A percentile compares a stretch with the other conserved stretches of the same genome.
Evolutionary conservation across 2,888 invertebrate genomes (phyloP).

Genomic region (Laspeyria flexula): DNA sequence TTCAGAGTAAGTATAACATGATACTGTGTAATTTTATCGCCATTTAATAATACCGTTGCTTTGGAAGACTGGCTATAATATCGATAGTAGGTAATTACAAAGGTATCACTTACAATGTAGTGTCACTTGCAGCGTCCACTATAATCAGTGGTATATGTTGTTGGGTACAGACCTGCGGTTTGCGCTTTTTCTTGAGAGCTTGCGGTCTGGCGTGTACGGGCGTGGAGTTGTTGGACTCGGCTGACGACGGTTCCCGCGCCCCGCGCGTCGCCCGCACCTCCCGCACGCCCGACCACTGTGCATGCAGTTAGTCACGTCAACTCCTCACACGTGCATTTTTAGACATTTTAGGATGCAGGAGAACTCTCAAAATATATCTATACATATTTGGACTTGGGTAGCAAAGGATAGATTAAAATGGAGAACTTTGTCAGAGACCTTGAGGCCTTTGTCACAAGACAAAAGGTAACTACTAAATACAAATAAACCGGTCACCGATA

Average conservation of each 20-base stretch:
- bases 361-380: too few relatives aligned
- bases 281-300: slow-evolving; percentile 32
- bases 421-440: too few relatives aligned
- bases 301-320: slow-evolving; percentile 2
- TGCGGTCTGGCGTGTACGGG: slow-evolving; percentile 82
- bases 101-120: neutral
- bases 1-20: too few relatives aligned
- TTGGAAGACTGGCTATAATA: too few relatives aligned
- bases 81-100: too few relatives aligned
- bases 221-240: slow-evolving; percentile 77
- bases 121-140: neutral
- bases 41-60: neutral
- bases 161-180: slow-evolving; percentile 59
- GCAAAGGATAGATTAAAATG: too few relatives aligned
- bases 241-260: slow-evolving; percentile 49
- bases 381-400: too few relatives aligned
- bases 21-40: neutral
- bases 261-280: slow-evolving; percentile 12
- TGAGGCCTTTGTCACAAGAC: too few relatives aligned
- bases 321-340: neutral
- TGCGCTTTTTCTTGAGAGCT: slow-evolving; percentile 75
- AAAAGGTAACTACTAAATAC: too few relatives aligned
- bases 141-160: neutral
- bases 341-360: too few relatives aligned
- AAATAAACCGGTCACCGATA: too few relatives aligned